These are phyloP conservation scores for Cydia pomonella DNA, from an alignment of 1,140 invertebrate genomes.

Conservation along the genomic window DNA sequence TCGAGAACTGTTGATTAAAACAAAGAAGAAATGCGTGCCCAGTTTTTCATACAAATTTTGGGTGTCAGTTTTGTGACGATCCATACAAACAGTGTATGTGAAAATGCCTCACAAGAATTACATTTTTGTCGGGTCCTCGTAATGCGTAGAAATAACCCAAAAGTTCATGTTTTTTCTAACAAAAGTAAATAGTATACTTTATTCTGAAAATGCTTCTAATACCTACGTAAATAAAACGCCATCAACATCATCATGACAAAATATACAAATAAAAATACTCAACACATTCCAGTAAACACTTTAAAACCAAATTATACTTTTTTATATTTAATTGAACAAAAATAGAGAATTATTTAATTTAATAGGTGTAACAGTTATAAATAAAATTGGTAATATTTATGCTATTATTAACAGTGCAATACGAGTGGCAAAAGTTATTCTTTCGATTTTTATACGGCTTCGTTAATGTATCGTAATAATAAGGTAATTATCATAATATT, in stretches of 20 bases:
- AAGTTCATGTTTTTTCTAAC: too few relatives aligned
- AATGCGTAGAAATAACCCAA: too few relatives aligned
- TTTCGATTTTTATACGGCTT: slow-evolving; percentile 67
- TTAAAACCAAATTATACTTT: slow-evolving; percentile 50
- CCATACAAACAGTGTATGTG: too few relatives aligned
- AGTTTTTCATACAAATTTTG: too few relatives aligned
- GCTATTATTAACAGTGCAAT: slow-evolving; percentile 72
- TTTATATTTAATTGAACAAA: slow-evolving; percentile 43
- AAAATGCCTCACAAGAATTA: too few relatives aligned
- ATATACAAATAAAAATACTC: slow-evolving; percentile 54
- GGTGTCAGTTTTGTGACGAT: too few relatives aligned
- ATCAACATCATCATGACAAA: slow-evolving; percentile 43
- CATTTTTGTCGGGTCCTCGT: too few relatives aligned
- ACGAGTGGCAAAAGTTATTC: slow-evolving; percentile 62
- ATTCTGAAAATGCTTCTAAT: too few relatives aligned
- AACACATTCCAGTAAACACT: slow-evolving; percentile 50
- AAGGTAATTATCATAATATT: slow-evolving; percentile 69
- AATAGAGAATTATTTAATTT: slow-evolving; percentile 54
- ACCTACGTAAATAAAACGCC: neutral
- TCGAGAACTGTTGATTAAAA: too few relatives aligned
- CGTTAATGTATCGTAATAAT: slow-evolving; percentile 68
- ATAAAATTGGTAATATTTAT: slow-evolving; percentile 66
- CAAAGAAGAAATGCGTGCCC: too few relatives aligned
- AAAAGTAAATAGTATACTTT: too few relatives aligned
- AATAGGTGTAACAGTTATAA: slow-evolving; percentile 58